Evolutionary conservation across 2,113 vertebrate species (phyloP).

Genomic region (Etheostoma spectabile): DNA sequence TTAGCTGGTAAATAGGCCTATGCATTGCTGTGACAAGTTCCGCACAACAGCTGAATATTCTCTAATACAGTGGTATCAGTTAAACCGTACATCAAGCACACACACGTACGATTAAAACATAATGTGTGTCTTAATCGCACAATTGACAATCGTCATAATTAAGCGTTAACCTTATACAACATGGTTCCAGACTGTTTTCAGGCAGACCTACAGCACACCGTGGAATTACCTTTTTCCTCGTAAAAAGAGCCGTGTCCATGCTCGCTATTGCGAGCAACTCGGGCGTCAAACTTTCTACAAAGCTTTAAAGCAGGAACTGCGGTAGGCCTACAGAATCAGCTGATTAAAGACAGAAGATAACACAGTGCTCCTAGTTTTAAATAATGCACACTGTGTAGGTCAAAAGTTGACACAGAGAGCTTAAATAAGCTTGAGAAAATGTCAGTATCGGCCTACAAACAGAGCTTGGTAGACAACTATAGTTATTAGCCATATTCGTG

Average conservation of each 20-base stretch:
- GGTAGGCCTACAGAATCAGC: not conserved
- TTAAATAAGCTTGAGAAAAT: not conserved
- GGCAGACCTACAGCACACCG: constrained; percentile 20
- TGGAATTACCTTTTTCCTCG: constrained; percentile 26
- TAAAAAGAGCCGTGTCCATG: constrained; percentile 11
- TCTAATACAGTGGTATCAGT: not conserved
- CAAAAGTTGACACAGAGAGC: not conserved
- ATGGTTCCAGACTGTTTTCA: not conserved
- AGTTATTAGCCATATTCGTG: not conserved
- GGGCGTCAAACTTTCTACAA: not conserved
- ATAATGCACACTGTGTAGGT: not conserved
- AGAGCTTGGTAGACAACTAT: not conserved
- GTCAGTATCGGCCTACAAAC: not conserved
- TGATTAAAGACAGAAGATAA: not conserved
- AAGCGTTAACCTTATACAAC: constrained; percentile 24
- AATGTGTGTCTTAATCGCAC: too few relatives aligned
- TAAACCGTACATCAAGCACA: too few relatives aligned
- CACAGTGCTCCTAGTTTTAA: not conserved
- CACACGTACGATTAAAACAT: not conserved
- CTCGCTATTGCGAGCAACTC: constrained; percentile 3
- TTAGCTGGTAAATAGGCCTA: not conserved
- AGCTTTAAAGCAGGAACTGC: not conserved
- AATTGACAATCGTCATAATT: not conserved
- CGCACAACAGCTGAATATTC: not conserved
- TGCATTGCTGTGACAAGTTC: not conserved